Conservation (phyloP, 2,113 vertebrate species). For the Ellobius talpinus region DNA sequence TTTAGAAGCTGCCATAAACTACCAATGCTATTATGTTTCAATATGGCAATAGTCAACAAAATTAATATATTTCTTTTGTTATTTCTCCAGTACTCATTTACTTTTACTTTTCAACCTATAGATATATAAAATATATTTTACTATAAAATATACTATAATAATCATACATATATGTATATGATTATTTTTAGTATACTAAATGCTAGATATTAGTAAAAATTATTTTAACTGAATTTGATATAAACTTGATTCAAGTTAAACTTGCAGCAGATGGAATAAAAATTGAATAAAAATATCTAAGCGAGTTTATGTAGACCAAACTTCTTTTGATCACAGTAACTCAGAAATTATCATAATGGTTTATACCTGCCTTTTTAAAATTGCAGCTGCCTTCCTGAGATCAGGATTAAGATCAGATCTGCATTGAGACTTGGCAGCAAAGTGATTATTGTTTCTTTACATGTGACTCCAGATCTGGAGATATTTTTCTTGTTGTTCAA, state of each 20-base stretch:
- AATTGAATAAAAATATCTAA: not conserved
- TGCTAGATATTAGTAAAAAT: not conserved
- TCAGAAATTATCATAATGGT: not conserved
- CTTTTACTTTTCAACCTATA: not conserved
- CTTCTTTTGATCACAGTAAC: not conserved
- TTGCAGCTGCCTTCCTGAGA: not conserved
- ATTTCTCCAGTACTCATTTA: not conserved
- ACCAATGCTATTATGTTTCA: not conserved
- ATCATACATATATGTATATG: not conserved
- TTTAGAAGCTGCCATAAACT: not conserved
- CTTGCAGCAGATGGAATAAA: not conserved
- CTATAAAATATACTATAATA: not conserved
- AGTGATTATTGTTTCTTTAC: not conserved
- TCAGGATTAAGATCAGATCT: not conserved
- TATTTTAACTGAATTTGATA: not conserved
- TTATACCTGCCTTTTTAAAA: not conserved
- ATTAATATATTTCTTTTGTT: not conserved
- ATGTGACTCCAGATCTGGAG: not conserved
- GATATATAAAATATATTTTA: too few relatives aligned
- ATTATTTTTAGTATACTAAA: constrained; percentile 31
- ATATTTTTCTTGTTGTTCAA: not conserved
- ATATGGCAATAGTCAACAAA: not conserved
- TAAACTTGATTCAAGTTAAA: not conserved
- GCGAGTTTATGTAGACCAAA: not conserved
- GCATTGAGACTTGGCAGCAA: not conserved